Percentiles rank a stretch among this genome's conserved stretches.
Evolutionary conservation across 2,797 vertebrate species (phyloP).

Genomic region (Ctenopoma multispine): DNA sequence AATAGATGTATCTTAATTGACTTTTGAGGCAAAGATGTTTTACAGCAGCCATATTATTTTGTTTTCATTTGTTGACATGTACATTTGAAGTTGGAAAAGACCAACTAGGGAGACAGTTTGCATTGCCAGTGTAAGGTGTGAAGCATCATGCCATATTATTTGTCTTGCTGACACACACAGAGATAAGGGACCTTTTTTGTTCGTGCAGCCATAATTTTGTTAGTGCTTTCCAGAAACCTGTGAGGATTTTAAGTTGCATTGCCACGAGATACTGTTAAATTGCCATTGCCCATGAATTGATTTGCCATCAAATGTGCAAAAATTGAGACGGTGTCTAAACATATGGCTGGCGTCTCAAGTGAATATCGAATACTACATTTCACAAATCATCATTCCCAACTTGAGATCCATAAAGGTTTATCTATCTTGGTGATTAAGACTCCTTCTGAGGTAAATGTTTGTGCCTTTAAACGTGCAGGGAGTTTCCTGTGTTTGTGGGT

Average conservation of each 20-base stretch:
- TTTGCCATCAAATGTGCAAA: conserved; percentile 35
- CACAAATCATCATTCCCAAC: not conserved
- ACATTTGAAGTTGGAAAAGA: conserved; percentile 4
- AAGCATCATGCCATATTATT: conserved; percentile 17
- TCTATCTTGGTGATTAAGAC: conserved; percentile 17
- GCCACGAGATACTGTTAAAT: conserved; percentile 22
- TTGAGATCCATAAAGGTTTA: conserved; percentile 13
- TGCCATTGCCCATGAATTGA: conserved; percentile 15
- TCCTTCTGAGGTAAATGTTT: conserved; percentile 7
- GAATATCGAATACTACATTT: conserved; percentile 13
- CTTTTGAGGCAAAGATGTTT: conserved; percentile 10
- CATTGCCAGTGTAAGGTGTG: not conserved
- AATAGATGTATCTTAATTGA: conserved; percentile 3
- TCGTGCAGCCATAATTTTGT: conserved; percentile 5
- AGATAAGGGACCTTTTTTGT: conserved; percentile 27
- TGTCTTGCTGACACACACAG: conserved; percentile 1
- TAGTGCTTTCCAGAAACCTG: conserved; percentile 9
- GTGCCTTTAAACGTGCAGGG: conserved; percentile 9
- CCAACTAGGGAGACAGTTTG: conserved; percentile 9
- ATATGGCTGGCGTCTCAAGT: not conserved
- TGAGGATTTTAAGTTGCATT: conserved; percentile 30
- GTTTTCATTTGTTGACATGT: not conserved
- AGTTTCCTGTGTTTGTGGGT: conserved; percentile 33
- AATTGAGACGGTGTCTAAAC: conserved; percentile 7
- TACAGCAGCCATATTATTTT: not conserved